These are phyloP conservation scores for Lasioglossum vierecki DNA, from an alignment of 2,888 invertebrate species.

Conservation along the genomic window DNA sequence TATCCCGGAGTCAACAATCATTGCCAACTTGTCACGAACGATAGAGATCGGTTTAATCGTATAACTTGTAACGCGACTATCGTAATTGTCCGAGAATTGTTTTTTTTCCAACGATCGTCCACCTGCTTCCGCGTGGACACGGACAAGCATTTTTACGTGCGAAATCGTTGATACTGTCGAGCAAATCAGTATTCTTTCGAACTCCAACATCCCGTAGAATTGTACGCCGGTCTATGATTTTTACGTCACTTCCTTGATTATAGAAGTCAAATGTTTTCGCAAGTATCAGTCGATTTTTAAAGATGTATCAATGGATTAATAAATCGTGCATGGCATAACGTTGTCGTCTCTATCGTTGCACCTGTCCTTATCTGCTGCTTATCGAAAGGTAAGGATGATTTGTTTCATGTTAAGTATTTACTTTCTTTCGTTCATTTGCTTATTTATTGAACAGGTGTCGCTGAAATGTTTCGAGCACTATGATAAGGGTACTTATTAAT, in stretches of 20 bases:
- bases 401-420: background rate
- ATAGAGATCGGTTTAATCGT: conserved; percentile 47
- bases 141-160: conserved; percentile 53
- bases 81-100: conserved; percentile 52
- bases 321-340: conserved; percentile 72
- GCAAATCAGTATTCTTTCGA: conserved; percentile 69
- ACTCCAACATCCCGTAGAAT: conserved; percentile 57
- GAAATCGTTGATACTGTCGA: conserved; percentile 50
- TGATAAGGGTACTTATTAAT: background rate
- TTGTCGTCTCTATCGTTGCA: background rate
- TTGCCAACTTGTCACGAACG: conserved; percentile 45
- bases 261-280: conserved; percentile 70
- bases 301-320: conserved; percentile 76
- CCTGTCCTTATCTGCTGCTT: background rate
- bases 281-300: conserved; percentile 74
- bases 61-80: conserved; percentile 41
- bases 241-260: conserved; percentile 66
- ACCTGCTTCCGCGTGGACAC: conserved; percentile 37
- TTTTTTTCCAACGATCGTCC: conserved; percentile 36
- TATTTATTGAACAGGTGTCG: background rate
- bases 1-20: background rate
- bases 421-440: background rate
- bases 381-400: background rate
- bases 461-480: background rate
- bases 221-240: conserved; percentile 66